Evolutionary conservation across 2,888 invertebrate genomes (phyloP), one percentile per base, ranked within the genome.

Genomic region (Drosophila gaucha): DNA sequence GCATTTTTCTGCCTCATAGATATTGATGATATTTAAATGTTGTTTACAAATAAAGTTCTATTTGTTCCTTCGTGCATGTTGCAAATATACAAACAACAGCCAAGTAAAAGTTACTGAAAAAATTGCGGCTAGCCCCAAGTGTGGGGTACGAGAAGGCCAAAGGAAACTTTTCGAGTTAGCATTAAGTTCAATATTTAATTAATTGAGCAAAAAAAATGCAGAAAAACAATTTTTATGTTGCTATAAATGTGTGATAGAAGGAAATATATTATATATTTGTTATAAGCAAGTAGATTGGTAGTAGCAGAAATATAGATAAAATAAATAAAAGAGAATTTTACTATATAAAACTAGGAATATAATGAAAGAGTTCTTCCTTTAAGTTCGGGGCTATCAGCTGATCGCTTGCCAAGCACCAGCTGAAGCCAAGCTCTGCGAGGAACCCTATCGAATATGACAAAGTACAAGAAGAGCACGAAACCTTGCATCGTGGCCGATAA

Each of bases 401-500:
- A 3, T 6, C 8, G 39, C 4, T n/a, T 1, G 1, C 22, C 8
- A 20, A 22, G n/a, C 22, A 39, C 3, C n/a, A 22, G 22, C n/a
- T 9, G 22, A 8, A 49, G 6, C 70, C 72, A 71, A 18, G 24
- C 39, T 1, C 6, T 3, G 6, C 59, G 16, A 4, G 66, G 52
- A 4, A 9, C 26, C 12, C 30, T 24, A 3, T 59, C 43, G 0
- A 56, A 49, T 1, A 71, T 0, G 5, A 70, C 33, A 28, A 56
- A 60, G 31, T 56, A 60, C 0, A 66, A 4, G n/a, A 60, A 71
- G 8, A 71, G 36, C 0, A 71, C 24, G 6, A 71, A 60, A 6
- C 72, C 67, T 3, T 71, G 72, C 10, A 49, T 8, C 1, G 72
- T 56, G 8, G 52, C 66, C 22, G 26, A 24, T 1, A 54, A 10